Base-by-base conservation (phyloP, 1,140 invertebrate species). In the Chelonus insularis region DNA sequence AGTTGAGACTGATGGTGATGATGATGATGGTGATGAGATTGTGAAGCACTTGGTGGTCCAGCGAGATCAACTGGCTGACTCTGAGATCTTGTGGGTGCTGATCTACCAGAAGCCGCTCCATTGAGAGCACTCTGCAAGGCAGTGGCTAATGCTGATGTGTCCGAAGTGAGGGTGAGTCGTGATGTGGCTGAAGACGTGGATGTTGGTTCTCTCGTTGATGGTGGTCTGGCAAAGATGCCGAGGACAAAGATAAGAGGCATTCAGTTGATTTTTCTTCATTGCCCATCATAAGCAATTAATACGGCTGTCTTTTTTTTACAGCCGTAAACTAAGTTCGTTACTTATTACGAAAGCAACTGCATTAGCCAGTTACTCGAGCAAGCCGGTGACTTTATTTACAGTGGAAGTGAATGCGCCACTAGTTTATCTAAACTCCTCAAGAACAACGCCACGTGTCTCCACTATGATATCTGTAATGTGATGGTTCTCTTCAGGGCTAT, bases 21-120 rank as follows among this genome's bases (percentile, higher is more conserved):
- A 12, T 60, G 58, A 60, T 60, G 72, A 63, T 74, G 74, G 16
- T 68, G 76, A 16, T 67, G 12, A 20, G 72, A 69, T 66, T 72
- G 70, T 34, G 72, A 71, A 21, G 67, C 51, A 29, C 39, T 71
- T 14, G 70, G 57, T 32, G 79, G 77, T 11, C 75, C 74, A 37
- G 80, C 75, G 36, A 84, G 69, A 59, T 83, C 81, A 21, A 83
- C 78, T 1, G 83, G 82, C 39, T 83, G 82, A 62, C 81, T 83
- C 59, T 83, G 81, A 39, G 81, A 83, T 56, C 82, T 76, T 43
- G 82, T 81, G n/a, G 83, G 82, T 12, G 74, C 72, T 18, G 70
- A 63, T 57, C 73, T 70, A 57, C 18, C 21, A 29, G 18, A 12
- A 29, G 18, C 32, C 50, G 34, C 7, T 29, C 71, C 71, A 66